A percentile compares a stretch with the other conserved stretches of the same genome.
Evolutionary conservation across 2,888 invertebrate species (phyloP).

Genomic region (Cheilosia soror): DNA sequence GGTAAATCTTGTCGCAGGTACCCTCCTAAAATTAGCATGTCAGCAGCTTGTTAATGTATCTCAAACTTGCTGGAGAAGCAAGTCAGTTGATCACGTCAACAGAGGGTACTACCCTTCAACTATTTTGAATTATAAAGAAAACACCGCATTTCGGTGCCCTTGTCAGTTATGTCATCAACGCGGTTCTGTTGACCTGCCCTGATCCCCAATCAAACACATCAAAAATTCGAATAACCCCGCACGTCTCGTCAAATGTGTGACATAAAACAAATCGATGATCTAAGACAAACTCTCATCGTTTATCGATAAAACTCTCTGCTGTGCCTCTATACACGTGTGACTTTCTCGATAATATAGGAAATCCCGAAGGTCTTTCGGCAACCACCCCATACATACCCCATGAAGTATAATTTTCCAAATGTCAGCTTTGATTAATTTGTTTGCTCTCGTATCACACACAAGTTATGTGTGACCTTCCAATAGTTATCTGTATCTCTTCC

Average conservation of each 20-base stretch:
- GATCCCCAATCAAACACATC: not conserved
- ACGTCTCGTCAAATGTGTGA: not conserved
- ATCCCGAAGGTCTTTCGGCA: constrained; percentile 49
- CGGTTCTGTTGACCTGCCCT: too few relatives aligned
- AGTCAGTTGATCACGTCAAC: too few relatives aligned
- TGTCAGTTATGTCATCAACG: too few relatives aligned
- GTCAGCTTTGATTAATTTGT: constrained; percentile 74
- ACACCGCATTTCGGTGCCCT: too few relatives aligned
- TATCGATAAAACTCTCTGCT: constrained; percentile 56
- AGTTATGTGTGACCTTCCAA: constrained; percentile 48
- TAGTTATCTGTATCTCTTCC: constrained; percentile 25
- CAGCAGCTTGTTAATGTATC: too few relatives aligned
- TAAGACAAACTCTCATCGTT: constrained; percentile 63
- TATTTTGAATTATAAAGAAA: too few relatives aligned
- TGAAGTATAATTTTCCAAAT: constrained; percentile 59
- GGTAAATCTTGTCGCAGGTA: too few relatives aligned
- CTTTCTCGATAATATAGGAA: constrained; percentile 46
- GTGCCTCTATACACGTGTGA: constrained; percentile 15
- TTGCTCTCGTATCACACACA: constrained; percentile 47
- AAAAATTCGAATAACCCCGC: not conserved
- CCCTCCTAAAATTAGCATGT: too few relatives aligned
- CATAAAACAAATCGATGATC: constrained; percentile 63
- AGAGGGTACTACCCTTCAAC: too few relatives aligned
- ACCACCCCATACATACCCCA: not conserved
- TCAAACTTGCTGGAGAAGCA: too few relatives aligned